Evolutionary conservation across 2,113 vertebrate genomes (phyloP).

Genomic region (Phylloscopus trochiloides): DNA sequence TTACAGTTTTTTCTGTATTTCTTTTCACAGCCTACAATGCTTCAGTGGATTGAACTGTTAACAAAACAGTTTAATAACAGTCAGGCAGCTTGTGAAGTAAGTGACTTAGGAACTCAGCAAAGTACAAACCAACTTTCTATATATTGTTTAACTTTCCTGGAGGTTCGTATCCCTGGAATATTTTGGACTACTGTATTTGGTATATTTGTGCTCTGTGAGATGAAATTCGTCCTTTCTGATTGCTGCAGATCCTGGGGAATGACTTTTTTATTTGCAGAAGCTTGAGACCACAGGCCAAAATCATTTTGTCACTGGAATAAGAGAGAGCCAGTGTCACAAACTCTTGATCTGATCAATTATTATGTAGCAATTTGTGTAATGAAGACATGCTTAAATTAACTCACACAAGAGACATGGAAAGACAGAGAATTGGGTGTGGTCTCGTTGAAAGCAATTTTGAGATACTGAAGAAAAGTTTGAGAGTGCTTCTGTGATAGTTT

Average conservation of each 20-base stretch:
- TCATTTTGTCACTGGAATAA: background rate
- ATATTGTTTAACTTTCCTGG: constrained; percentile 62
- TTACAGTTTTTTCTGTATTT: constrained; percentile 19
- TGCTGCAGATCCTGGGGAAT: background rate
- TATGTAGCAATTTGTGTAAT: background rate
- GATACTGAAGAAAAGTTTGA: background rate
- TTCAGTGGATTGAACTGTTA: constrained; percentile 98
- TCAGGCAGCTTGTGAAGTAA: constrained; percentile 97
- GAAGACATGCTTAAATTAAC: background rate
- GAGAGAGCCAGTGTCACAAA: background rate
- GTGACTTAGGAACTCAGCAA: constrained; percentile 50
- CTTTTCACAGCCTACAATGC: constrained; percentile 91
- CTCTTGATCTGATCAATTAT: background rate
- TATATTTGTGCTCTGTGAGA: background rate
- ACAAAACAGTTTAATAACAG: constrained; percentile 99
- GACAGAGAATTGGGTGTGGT: background rate
- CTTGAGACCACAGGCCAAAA: background rate
- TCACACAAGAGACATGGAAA: background rate
- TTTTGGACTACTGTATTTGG: constrained; percentile 48
- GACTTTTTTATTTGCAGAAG: background rate
- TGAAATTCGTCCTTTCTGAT: background rate
- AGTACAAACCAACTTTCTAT: constrained; percentile 58
- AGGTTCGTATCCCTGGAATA: constrained; percentile 60
- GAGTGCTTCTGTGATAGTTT: background rate
- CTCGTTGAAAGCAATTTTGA: background rate